Evolutionary conservation across 1,140 invertebrate species (phyloP).

Genomic region (Lysiphlebus fabarum): DNA sequence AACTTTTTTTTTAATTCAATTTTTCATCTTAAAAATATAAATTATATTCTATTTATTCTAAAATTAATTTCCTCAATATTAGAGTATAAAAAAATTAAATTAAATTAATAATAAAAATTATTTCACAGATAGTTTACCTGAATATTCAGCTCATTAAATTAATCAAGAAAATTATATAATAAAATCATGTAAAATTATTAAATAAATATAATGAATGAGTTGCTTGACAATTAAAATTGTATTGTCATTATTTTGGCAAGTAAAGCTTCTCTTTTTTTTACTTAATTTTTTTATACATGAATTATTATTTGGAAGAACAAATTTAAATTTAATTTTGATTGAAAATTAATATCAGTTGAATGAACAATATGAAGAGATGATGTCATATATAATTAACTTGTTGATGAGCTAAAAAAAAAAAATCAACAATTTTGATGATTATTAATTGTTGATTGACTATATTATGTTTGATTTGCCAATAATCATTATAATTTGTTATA

Average conservation of each 20-base stretch:
- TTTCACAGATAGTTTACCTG: too few species aligned
- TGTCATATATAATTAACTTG: constrained; percentile 41
- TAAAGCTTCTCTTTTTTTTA: constrained; percentile 10
- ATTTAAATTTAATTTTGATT: constrained; percentile 10
- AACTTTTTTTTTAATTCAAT: too few species aligned
- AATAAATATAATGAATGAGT: constrained; percentile 6
- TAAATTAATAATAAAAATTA: too few species aligned
- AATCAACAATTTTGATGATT: constrained; percentile 41
- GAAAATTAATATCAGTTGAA: constrained; percentile 25
- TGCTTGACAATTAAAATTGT: constrained; percentile 7
- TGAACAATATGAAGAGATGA: constrained; percentile 39
- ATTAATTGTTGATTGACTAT: constrained; percentile 22
- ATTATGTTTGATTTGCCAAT: constrained; percentile 16
- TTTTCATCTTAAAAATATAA: too few species aligned
- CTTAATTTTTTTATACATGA: background rate
- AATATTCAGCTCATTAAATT: too few species aligned
- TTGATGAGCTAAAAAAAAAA: constrained; percentile 42
- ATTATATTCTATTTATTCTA: too few species aligned
- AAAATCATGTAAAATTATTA: background rate
- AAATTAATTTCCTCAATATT: too few species aligned
- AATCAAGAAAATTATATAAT: background rate
- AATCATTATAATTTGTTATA: constrained; percentile 22
- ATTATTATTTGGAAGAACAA: constrained; percentile 1
- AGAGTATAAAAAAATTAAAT: too few species aligned
- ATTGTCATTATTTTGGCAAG: background rate